Evolutionary conservation across 2,888 invertebrate species (phyloP).

Genomic region (Heteromyza rotundicornis): DNA sequence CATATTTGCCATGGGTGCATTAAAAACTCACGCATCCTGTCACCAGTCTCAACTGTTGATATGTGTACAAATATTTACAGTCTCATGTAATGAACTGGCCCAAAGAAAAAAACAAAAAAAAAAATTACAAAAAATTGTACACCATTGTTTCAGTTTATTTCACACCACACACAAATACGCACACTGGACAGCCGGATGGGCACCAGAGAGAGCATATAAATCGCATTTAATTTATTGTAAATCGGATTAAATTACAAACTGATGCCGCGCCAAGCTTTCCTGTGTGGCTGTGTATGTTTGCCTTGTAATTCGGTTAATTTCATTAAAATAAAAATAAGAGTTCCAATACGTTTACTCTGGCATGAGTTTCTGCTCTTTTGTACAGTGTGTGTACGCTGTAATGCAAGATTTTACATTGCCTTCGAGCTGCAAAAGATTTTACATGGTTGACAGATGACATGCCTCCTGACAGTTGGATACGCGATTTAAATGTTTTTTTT

Average conservation of each 20-base stretch:
- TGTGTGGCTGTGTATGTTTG: background rate
- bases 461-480: background rate
- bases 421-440: background rate
- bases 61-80: background rate
- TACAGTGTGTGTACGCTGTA: background rate
- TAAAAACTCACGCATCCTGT: background rate
- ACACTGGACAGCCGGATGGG: constrained; percentile 41
- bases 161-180: no score
- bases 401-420: no score
- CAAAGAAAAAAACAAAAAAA: no score
- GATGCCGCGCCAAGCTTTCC: constrained; percentile 28
- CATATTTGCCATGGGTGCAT: background rate
- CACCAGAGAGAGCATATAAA: constrained; percentile 53
- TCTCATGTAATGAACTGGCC: background rate
- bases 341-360: background rate
- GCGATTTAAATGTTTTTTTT: no score
- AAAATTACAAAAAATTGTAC: background rate
- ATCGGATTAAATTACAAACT: constrained; percentile 59
- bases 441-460: background rate
- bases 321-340: background rate
- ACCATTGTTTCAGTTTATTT: background rate
- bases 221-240: constrained; percentile 59
- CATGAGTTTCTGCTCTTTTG: no score
- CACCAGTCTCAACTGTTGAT: background rate
- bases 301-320: background rate